phyloP scores from a whole-genome alignment of 2,113 vertebrate species.

The Mustela lutreola region DNA sequence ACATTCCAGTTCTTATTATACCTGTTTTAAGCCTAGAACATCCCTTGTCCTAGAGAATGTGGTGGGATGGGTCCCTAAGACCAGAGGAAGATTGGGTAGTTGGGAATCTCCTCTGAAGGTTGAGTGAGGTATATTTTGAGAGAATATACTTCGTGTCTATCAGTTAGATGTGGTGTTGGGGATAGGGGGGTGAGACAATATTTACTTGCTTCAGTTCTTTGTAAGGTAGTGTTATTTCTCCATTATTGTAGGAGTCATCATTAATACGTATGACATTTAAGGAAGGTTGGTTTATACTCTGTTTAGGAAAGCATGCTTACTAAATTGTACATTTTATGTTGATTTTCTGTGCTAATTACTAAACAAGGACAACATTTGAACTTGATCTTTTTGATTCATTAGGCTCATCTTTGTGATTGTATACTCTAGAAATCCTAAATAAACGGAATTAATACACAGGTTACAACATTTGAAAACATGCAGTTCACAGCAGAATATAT shows the following conservation, averaged over 20 bases:
- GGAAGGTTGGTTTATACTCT: neutral
- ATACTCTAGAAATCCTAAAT: neutral
- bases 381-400: neutral
- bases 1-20: neutral
- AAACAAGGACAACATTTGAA: neutral
- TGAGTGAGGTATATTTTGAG: neutral
- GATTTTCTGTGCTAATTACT: neutral
- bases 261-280: neutral
- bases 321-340: neutral
- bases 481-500: conserved; percentile 19
- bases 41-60: neutral
- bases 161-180: neutral
- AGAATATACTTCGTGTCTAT: neutral
- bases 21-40: neutral
- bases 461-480: neutral
- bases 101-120: neutral
- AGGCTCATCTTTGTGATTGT: conserved; percentile 1
- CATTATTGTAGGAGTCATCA: neutral
- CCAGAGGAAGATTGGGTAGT: neutral
- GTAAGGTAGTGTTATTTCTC: neutral
- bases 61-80: neutral
- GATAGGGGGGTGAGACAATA: neutral
- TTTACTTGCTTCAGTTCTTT: neutral
- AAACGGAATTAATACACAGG: neutral
- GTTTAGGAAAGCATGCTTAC: neutral